Evolutionary conservation across 2,797 vertebrate genomes (phyloP).

Genomic region (Chloroceryle inda): DNA sequence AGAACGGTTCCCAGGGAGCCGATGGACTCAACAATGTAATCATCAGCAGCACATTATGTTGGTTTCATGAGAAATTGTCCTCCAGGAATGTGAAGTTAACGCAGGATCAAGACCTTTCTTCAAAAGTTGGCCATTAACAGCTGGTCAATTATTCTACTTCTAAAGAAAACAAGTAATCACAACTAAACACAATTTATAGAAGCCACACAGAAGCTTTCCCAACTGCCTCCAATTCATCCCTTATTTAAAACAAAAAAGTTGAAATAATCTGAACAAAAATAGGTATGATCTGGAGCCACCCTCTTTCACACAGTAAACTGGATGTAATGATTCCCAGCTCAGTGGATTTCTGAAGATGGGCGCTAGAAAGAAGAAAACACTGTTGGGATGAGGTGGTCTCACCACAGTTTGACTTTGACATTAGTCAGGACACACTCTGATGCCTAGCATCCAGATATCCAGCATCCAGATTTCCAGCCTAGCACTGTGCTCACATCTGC

Average conservation of each 20-base stretch:
- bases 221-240: constrained; percentile 33
- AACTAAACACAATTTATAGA: not conserved
- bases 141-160: constrained; percentile 37
- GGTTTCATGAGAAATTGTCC: constrained; percentile 44
- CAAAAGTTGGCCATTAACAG: constrained; percentile 33
- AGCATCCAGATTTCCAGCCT: not conserved
- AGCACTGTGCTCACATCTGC: not conserved
- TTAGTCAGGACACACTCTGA: not conserved
- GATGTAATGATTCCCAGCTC: not conserved
- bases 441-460: not conserved
- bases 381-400: not conserved
- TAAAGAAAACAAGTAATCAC: not conserved
- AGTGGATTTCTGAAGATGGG: not conserved
- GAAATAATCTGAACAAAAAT: not conserved
- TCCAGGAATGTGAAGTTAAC: constrained; percentile 31
- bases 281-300: accelerated
- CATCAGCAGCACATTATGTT: constrained; percentile 26
- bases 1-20: not conserved
- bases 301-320: not conserved
- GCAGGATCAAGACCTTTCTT: constrained; percentile 34
- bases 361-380: not conserved
- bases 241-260: constrained; percentile 43
- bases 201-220: not conserved
- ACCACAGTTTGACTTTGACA: not conserved
- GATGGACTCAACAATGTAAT: not conserved